These are phyloP conservation scores for Drosophila sp. DNA, from an alignment of 1,140 invertebrate genomes.

Conservation along the genomic window DNA sequence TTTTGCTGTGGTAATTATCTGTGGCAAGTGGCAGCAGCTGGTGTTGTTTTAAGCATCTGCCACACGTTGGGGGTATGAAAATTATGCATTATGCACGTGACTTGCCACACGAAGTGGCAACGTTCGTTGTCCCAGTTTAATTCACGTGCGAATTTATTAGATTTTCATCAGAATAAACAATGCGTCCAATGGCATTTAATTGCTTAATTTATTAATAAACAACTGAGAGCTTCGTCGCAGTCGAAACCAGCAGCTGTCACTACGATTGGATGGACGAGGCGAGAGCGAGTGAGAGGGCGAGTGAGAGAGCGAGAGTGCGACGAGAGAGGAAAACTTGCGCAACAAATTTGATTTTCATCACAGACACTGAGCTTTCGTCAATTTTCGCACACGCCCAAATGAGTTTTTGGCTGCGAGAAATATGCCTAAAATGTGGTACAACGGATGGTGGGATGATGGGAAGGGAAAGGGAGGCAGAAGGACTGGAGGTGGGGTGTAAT, in stretches of 20 bases:
- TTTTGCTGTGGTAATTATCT: constrained; percentile 59
- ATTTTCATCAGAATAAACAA: constrained; percentile 78
- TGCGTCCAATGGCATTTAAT: constrained; percentile 70
- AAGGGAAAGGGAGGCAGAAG: background rate
- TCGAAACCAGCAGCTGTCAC: constrained; percentile 54
- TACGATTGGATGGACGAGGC: background rate
- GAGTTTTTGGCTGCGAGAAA: constrained; percentile 41
- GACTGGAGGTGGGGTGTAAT: constrained; percentile 27
- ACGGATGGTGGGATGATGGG: background rate
- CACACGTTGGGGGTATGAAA: constrained; percentile 34
- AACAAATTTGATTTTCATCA: constrained; percentile 78
- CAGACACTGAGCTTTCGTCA: constrained; percentile 61
- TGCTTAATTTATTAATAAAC: constrained; percentile 81
- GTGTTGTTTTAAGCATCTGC: constrained; percentile 45
- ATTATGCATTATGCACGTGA: constrained; percentile 75
- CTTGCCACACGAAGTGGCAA: constrained; percentile 32
- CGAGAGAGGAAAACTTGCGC: constrained; percentile 36
- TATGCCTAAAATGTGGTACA: constrained; percentile 25
- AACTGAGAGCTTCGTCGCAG: constrained; percentile 14
- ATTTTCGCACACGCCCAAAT: constrained; percentile 68
- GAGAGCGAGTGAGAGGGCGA: too few relatives aligned
- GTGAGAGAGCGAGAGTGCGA: too few relatives aligned
- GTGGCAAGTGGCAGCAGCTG: constrained; percentile 60
- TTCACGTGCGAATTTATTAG: constrained; percentile 74
- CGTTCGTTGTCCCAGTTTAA: constrained; percentile 24